Base-by-base conservation (phyloP, 2,113 vertebrate genomes). In the Mus pahari region DNA sequence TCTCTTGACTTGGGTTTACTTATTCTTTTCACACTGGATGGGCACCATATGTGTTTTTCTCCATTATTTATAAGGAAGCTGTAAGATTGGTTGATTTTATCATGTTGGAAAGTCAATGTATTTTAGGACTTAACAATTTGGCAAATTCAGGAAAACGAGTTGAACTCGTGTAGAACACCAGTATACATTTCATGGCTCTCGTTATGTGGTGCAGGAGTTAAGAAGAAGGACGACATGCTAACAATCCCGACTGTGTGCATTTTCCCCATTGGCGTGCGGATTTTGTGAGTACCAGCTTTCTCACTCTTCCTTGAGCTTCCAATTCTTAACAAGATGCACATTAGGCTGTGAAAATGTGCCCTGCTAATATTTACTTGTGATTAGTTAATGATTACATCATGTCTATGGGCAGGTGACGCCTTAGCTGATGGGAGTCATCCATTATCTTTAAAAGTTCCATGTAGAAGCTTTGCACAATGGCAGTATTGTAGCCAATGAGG, bases 291-390 rank as follows among this genome's bases (percentile, higher is more conserved):
- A 58, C 45, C 33, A 92, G 66, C 20, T 91, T 97, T 53, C 22
- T 33, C 55, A 75, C 77, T 53, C 24, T 71, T 92, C 84, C 79
- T 92, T 78, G 79, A 92, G 83, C 84, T 96, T 90, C 93, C 87
- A 73, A 8, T 2, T 97, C 86, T 96, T 71, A 83, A 74, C 53
- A 83, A 75, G 93, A 96, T 50, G 31, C 84, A 3, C 0, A 0
- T 42, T 94, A 93, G 22, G 26, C 78, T 83, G 45, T n/a, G 55
- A 64, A 94, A 95, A 94, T 86, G 89, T 36, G 55, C 62, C 84
- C 26, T 68, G 89, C 78, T 97, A 53, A 92, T 96, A 97, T 91
- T 96, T 71, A 96, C 53, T 13, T 84, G 20, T 81, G 93, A 53
- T 93, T 96, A 92, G 73, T 86, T 53, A 90, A 97, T 81, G n/a